Base-by-base conservation (phyloP, 2,888 invertebrate genomes). In the Andrena chrysosceles region DNA sequence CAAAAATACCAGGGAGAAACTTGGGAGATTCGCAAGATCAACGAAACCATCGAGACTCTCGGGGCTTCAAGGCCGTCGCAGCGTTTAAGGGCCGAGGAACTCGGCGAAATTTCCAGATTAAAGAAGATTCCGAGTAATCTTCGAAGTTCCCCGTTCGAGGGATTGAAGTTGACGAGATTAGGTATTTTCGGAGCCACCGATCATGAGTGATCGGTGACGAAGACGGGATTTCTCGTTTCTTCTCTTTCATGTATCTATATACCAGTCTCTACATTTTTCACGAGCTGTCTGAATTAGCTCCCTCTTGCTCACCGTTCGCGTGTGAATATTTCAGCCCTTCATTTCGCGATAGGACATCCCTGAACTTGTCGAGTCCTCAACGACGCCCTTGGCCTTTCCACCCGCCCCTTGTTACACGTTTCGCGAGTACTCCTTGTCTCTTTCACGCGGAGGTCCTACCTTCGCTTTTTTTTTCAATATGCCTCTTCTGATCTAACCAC, bases 371-470 rank as follows among this genome's bases (percentile, higher is more conserved):
- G 49, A 42, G 52, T 29, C 33, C 74, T 68, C 48, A 26, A n/a
- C 56, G 29, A 13, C 63, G 81, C 29, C 77, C 81, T 77, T 84
- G 73, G 70, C 85, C 81, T 74, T 42, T 52, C 52, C 79, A 66
- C 33, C 29, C 62, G 49, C 20, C 63, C 16, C 3, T 6, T 26
- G 16, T n/a, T 10, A n/a, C 54, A 10, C 54, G 54, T 54, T 72
- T 54, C 54, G n/a, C 35, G 52, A 49, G 16, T 10, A 10, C n/a
- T 62, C 60, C 29, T 31, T 20, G 23, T 8, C 48, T 16, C 49
- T 16, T 31, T 31, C 59, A 3, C 48, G 13, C 23, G 5, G 31
- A 7, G 56, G 31, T 56, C 20, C 56, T 23, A 10, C 56, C 10
- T 56, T 56, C 56, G 26, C 10, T 31, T 31, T 56, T 26, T 26